These are phyloP conservation scores for Sussaba pulchella DNA, from an alignment of 2,888 invertebrate species.

Conservation along the genomic window DNA sequence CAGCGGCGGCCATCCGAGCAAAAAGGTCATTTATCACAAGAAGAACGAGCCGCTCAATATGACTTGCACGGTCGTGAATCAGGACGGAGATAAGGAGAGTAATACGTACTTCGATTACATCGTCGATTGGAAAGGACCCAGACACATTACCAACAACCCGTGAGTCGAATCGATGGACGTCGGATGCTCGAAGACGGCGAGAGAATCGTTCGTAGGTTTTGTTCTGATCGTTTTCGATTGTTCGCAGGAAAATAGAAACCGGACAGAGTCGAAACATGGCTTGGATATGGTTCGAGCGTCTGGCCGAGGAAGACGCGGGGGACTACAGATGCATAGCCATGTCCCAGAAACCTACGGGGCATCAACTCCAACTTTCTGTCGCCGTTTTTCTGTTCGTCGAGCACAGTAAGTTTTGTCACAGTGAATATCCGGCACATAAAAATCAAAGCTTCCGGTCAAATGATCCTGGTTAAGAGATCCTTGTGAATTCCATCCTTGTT, in stretches of 20 bases:
- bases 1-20: constrained; percentile 56
- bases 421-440: too few species aligned
- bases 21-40: constrained; percentile 70
- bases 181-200: neutral
- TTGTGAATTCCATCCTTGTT: too few species aligned
- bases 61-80: constrained; percentile 73
- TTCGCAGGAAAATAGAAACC: constrained; percentile 64
- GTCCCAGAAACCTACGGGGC: constrained; percentile 51
- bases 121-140: constrained; percentile 70
- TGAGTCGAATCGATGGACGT: constrained; percentile 56
- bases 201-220: neutral
- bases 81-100: constrained; percentile 67
- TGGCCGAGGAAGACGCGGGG: constrained; percentile 74
- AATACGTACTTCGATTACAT: constrained; percentile 61
- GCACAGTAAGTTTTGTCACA: constrained; percentile 69
- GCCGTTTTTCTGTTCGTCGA: constrained; percentile 72
- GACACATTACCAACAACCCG: constrained; percentile 65
- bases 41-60: constrained; percentile 76
- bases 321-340: constrained; percentile 75
- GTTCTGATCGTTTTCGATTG: constrained; percentile 48
- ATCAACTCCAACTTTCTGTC: constrained; percentile 57
- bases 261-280: constrained; percentile 69
- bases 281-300: constrained; percentile 73
- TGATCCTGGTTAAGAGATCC: too few species aligned
- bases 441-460: too few species aligned